Evolutionary conservation across 2,797 vertebrate genomes (phyloP), one percentile per base, ranked within the genome.

Genomic region (Sebastes cheni): DNA sequence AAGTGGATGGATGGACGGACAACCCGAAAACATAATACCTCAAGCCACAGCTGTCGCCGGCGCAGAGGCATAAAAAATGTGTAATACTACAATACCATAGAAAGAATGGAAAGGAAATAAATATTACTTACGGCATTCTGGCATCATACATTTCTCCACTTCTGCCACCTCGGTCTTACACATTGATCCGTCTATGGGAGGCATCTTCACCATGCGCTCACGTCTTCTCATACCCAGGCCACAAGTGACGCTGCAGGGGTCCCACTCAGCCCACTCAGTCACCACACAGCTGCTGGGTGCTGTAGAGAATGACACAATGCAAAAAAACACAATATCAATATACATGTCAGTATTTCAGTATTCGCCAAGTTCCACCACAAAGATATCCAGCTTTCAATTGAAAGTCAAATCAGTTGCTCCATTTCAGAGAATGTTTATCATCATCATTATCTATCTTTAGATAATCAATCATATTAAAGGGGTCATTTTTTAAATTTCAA

Each of bases 81-180:
- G 30, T 42, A 11, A 62, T 16, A 36, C 3, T 1, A 18, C 18
- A 27, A 12, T 7, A 5, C 3, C 6, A 27, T 5, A 1, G 13
- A 23, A 25, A 52, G 23, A 34, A n/a, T 32, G 29, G 14, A 42
- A 55, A 46, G 16, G 1, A 32, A 13, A 29, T 22, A 3, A 25
- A 59, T 29, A n/a, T 68, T 3, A 89, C 98, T 97, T 93, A 99
- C 98, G 95, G 88, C 98, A 99, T 67, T 99, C 98, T 0, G 97
- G 97, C 98, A 98, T 98, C 98, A 98, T 98, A 95, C 98, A 99
- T 70, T 99, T 99, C 90, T 99, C 98, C 23, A 97, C 95, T 85
- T 99, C 97, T 0, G 95, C 94, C 14, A 97, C 97, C 79, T 98
- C 96, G 0, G 95, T 93, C 80, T 95, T 97, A 91, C 98, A 99